Evolutionary conservation across 2,888 invertebrate genomes (phyloP).

Genomic region (Spodoptera exigua): DNA sequence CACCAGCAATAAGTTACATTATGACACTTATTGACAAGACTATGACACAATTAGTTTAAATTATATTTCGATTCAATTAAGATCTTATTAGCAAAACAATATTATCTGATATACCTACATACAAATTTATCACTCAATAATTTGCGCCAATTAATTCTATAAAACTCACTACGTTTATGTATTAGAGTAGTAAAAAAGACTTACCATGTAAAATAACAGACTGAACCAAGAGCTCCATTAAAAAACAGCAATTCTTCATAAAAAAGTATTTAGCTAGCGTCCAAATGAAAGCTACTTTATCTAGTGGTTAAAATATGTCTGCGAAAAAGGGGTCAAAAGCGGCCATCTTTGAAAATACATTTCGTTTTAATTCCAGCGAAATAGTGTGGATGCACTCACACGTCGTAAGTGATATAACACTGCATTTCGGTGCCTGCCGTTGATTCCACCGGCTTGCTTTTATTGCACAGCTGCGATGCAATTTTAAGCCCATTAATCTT

Average conservation of each 20-base stretch:
- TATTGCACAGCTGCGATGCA: conserved; percentile 85
- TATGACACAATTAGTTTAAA: too few relatives aligned
- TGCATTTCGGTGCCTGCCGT: conserved; percentile 68
- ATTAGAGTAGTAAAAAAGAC: conserved; percentile 13
- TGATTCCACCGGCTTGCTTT: conserved; percentile 76
- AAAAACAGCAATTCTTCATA: conserved; percentile 32
- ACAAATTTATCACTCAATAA: conserved; percentile 11
- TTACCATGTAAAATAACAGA: conserved; percentile 42
- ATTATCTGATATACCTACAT: neutral
- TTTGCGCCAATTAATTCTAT: conserved; percentile 13
- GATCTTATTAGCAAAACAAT: too few relatives aligned
- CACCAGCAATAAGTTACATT: too few relatives aligned
- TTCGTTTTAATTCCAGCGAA: conserved; percentile 71
- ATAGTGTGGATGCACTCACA: conserved; percentile 63
- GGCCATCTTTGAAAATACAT: conserved; percentile 62
- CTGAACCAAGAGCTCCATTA: conserved; percentile 24
- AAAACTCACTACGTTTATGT: conserved; percentile 28
- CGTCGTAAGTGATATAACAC: conserved; percentile 78
- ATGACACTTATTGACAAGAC: too few relatives aligned
- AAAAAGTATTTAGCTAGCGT: conserved; percentile 36
- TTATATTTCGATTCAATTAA: too few relatives aligned
- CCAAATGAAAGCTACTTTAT: conserved; percentile 35
- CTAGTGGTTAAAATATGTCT: conserved; percentile 38
- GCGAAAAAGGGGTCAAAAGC: conserved; percentile 45
- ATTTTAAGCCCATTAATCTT: conserved; percentile 87